A percentile compares a stretch with the other conserved stretches of the same genome.
phyloP scores from a whole-genome alignment of 92 coral and sea anemone genomes.

The Palythoa grandiflora region DNA sequence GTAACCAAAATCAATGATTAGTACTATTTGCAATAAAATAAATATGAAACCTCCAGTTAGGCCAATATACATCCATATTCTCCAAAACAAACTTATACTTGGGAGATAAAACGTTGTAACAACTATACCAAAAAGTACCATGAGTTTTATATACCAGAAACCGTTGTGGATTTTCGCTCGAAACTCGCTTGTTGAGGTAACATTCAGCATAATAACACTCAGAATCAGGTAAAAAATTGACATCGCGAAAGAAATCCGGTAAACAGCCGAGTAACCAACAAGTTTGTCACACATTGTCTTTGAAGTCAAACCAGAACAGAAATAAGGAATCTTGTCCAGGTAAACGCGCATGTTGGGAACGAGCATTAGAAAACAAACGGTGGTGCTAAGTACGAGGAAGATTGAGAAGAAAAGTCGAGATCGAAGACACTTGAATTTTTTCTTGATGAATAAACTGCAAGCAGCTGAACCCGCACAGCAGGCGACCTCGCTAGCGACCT shows the following conservation, averaged over 20 bases:
- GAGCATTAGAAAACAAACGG: conserved; percentile 82
- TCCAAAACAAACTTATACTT: conserved; percentile 64
- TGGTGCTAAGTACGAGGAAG: conserved; percentile 77
- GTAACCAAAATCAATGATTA: conserved; percentile 92
- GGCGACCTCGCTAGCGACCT: conserved; percentile 97
- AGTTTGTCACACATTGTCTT: conserved; percentile 84
- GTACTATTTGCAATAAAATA: conserved; percentile 85
- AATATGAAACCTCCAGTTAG: conserved; percentile 95
- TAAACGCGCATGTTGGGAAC: conserved; percentile 86
- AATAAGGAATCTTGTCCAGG: conserved; percentile 87
- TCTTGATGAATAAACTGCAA: conserved; percentile 86
- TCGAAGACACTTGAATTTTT: conserved; percentile 78
- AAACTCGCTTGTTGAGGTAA: conserved; percentile 84
- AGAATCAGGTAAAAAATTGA: conserved; percentile 73
- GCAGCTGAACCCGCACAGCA: conserved; percentile 99
- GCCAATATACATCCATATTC: conserved; percentile 96
- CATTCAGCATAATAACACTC: conserved; percentile 77
- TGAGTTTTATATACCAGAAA: conserved; percentile 93
- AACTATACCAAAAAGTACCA: conserved; percentile 71
- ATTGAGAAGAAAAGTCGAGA: conserved; percentile 82
- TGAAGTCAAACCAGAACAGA: conserved; percentile 83
- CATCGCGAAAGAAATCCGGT: conserved; percentile 90
- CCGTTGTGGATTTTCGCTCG: conserved; percentile 94
- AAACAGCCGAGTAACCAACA: conserved; percentile 98
- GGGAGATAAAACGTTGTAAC: conserved; percentile 88